Base-by-base conservation (phyloP, 2,113 vertebrate genomes). In the Myiozetetes cayanensis region DNA sequence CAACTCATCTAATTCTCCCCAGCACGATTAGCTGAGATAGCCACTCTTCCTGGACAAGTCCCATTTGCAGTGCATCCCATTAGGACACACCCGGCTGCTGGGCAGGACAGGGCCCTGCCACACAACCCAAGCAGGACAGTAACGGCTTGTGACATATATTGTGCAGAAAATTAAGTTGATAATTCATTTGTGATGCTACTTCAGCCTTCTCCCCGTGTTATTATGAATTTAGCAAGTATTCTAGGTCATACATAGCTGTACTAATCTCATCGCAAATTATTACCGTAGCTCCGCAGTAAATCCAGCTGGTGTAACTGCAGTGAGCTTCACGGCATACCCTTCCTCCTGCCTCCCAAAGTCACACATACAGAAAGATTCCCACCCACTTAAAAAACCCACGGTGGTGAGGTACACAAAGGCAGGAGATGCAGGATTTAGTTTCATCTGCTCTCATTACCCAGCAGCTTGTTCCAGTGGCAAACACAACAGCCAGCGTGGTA, bases 11-110 rank as follows among this genome's bases (percentile, higher is more conserved):
- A 59, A 96, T 96, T 95, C 88, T 94, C 65, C 83, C 67, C 85
- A 86, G 90, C 68, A 84, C 96, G 96, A 98, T 96, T 33, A 89
- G 79, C 67, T 94, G 90, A 59, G 96, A 95, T 93, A 96, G 85
- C 61, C 56, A 22, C 37, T 50, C 50, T 73, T 89, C 76, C 86
- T n/a, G 80, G 89, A 87, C 3, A 3, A 71, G 72, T 65, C 74
- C 79, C 31, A 3, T 87, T 88, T 83, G 53, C 87, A 73, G 9
- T 8, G 39, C 5, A 10, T 59, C 58, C 71, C 1, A 4, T 43
- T 22, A 93, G 53, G 53, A 91, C 8, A 3, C 61, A 74, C 10
- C 41, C 1, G 0, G 37, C 22, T 3, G 1, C 53, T 19, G 49
- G 28, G 87, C 80, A 85, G 67, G 59, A 94, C 55, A 4, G 0